Base-by-base conservation (phyloP, 2,888 invertebrate species). In the Xanthostigma xanthostigma region DNA sequence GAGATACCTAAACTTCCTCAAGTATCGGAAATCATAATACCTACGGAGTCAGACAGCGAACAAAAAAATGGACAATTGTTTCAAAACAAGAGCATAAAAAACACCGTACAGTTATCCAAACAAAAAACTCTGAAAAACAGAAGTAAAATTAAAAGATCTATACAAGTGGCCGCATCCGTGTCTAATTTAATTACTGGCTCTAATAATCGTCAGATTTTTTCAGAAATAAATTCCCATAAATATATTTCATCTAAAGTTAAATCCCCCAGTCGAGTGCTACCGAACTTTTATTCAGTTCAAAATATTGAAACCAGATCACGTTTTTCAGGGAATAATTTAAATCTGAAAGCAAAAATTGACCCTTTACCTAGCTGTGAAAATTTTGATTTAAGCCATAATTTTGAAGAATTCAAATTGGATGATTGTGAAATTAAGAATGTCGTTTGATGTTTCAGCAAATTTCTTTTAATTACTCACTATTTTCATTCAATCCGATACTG, bases 391-490 rank as follows among this genome's bases (percentile, higher is more conserved):
- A 76, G 81, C 53, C 81, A 84, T 62, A 84, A 84, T 64, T 85
- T 85, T 60, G 85, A 85, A 60, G 85, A 85, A 61, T 85, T 85
- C 62, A 83, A 82, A 60, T 71, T 85, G 57, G 84, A 84, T 60
- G 84, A 84, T 48, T 77, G 76, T 63, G 82, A 84, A 62, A 74
- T 75, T 41, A 57, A 27, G 6, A 27, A 27, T 27, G 27, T 27
- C 27, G 27, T 27, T 27, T 27, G 27, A 27, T 27, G 6, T 6
- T 27, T 17, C 17, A 17, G 17, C 17, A 4, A 17, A 17, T 17
- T 27, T 27, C 27, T 27, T 27, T 27, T 6, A 27, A 6, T 27
- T 17, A 17, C 17, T 17, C 4, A 17, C 3, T 17, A 17, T 17
- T 17, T 17, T 17, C 17, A 17, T 4, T 17, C 4, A 17, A 17